Base-by-base conservation (phyloP, 2,113 vertebrate species). In the Marcusenius ussheri region DNA sequence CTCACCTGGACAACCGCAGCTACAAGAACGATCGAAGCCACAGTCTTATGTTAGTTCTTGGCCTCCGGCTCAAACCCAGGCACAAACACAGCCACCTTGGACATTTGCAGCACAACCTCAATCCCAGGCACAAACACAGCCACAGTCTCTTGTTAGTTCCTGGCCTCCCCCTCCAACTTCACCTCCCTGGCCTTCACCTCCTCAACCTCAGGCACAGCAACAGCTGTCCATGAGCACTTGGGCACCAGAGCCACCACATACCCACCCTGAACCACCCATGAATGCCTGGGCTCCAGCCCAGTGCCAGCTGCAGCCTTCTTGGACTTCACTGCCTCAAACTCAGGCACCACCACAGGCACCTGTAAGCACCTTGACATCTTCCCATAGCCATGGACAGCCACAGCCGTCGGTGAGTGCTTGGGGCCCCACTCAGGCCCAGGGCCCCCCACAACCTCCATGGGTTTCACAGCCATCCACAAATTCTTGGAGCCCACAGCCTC, bases 401-500 rank as follows among this genome's bases (percentile, higher is more conserved):
- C 80, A 83, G 8, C 77, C 35, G 24, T 13, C 77, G 0, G 51
- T 27, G 39, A 53, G 35, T 21, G 19, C 87, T 46, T 90, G 90
- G 90, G 89, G 27, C 92, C 4, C 80, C 6, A 7, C 80, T 84
- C 77, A 88, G 42, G 62, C 42, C 10, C 51, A 90, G 39, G 24
- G 24, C 17, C 89, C 80, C 35, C 31, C 50, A 58, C 89, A 94
- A 88, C 27, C 84, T 53, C 85, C 86, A 8, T 90, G 90, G 90
- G 89, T 39, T 89, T 21, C 91, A 77, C 94, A 93, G 35, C 92
- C 91, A 89, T 90, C 90, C 89, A 84, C 91, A 35, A 94, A 90
- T 91, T 56, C 92, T 49, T 96, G 95, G 96, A 6, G 93, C 88
- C 89, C 94, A 89, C 94, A 92, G n/a, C 80, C 94, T 88, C 93